Evolutionary conservation across 2,888 invertebrate genomes (phyloP).

Genomic region (Alviniconcha strummeri): DNA sequence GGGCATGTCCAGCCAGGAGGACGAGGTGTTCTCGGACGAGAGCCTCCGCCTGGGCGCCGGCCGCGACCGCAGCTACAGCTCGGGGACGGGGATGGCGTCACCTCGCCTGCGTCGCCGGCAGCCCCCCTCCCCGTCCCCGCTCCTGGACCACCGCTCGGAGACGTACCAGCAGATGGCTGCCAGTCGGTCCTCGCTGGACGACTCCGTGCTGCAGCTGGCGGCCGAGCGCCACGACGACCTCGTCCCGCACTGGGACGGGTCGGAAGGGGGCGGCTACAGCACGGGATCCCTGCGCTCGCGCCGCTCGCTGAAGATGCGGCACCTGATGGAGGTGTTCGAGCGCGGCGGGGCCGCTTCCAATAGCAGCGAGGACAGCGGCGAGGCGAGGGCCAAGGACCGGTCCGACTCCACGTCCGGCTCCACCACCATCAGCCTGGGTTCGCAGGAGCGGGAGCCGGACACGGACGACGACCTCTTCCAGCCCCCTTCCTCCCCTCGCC

Average conservation of each 20-base stretch:
- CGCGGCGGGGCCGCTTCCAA: slow-evolving; percentile 51
- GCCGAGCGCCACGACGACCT: slow-evolving; percentile 53
- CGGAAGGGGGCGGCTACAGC: slow-evolving; percentile 47
- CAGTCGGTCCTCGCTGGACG: slow-evolving; percentile 61
- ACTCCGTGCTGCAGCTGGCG: slow-evolving; percentile 59
- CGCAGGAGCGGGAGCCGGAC: slow-evolving; percentile 24
- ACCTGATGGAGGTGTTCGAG: slow-evolving; percentile 63
- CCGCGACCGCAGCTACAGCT: slow-evolving; percentile 8
- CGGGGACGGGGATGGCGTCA: background rate
- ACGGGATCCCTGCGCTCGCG: slow-evolving; percentile 58
- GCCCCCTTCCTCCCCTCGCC: slow-evolving; percentile 12
- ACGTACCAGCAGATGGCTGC: slow-evolving; percentile 44
- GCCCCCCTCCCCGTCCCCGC: slow-evolving; percentile 9
- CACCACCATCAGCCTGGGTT: slow-evolving; percentile 33
- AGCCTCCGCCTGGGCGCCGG: background rate
- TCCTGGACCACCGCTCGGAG: slow-evolving; percentile 11
- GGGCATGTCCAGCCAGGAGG: slow-evolving; percentile 41
- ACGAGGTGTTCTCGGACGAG: slow-evolving; percentile 41
- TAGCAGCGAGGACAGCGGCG: slow-evolving; percentile 42
- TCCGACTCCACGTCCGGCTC: slow-evolving; percentile 35
- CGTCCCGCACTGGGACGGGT: slow-evolving; percentile 40
- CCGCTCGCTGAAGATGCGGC: slow-evolving; percentile 59
- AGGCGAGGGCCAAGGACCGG: background rate
- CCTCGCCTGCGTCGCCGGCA: background rate
- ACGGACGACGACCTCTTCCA: slow-evolving; percentile 36